phyloP scores from a whole-genome alignment of 2,888 invertebrate species.

The Idaea straminata region DNA sequence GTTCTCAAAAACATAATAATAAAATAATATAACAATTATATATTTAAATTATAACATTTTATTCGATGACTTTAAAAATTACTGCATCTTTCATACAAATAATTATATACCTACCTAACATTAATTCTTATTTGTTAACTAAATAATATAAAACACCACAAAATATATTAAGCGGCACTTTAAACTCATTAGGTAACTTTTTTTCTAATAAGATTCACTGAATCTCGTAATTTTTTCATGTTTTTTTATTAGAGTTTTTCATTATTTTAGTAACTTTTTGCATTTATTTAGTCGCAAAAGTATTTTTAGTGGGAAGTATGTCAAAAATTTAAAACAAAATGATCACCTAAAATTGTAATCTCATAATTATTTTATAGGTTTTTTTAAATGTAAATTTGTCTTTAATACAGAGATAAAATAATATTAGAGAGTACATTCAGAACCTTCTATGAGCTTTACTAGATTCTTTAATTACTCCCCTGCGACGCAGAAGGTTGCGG shows the following conservation, averaged over 20 bases:
- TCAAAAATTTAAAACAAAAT: neutral
- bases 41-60: neutral
- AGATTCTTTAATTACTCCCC: no score
- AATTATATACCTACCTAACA: neutral
- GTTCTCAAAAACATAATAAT: neutral
- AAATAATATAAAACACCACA: neutral
- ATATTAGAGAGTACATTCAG: no score
- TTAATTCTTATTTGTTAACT: neutral
- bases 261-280: neutral
- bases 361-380: neutral
- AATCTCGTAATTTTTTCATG: constrained; percentile 35
- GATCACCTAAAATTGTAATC: neutral
- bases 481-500: no score
- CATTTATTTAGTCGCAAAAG: constrained; percentile 1
- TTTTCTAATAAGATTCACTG: constrained; percentile 33
- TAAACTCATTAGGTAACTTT: constrained; percentile 5
- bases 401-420: neutral
- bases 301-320: neutral
- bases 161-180: constrained; percentile 1
- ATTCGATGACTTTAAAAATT: neutral
- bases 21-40: neutral
- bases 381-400: neutral
- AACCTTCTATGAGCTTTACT: neutral
- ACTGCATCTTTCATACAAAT: neutral
- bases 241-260: neutral